These are phyloP conservation scores for Drosophila orena DNA, from an alignment of 1,140 invertebrate species.

Conservation along the genomic window DNA sequence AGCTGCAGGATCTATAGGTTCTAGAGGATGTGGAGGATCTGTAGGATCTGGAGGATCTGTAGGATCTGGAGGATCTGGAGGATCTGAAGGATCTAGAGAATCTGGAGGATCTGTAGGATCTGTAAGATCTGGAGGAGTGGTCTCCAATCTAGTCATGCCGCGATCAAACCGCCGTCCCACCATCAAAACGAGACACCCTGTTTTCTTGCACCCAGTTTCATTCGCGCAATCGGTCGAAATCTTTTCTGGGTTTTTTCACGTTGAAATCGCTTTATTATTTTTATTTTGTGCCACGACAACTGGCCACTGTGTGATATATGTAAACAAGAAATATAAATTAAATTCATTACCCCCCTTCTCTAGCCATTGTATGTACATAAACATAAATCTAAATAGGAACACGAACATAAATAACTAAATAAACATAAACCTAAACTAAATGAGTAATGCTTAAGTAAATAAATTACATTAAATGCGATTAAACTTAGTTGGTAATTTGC, in stretches of 20 bases:
- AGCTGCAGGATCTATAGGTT: too few species aligned
- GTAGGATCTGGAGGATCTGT: too few species aligned
- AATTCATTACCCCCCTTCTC: constrained; percentile 45
- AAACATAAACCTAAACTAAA: constrained; percentile 55
- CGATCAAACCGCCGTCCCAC: constrained; percentile 59
- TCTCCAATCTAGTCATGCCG: constrained; percentile 61
- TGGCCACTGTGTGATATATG: constrained; percentile 73
- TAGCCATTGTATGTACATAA: constrained; percentile 63
- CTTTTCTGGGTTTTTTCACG: constrained; percentile 32
- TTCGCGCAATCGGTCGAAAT: constrained; percentile 73
- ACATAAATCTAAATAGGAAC: constrained; percentile 38
- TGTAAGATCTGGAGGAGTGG: constrained; percentile 5
- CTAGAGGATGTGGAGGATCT: too few species aligned
- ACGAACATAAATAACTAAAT: constrained; percentile 28
- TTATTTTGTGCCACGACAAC: constrained; percentile 46
- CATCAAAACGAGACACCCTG: constrained; percentile 57
- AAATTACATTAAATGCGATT: constrained; percentile 62
- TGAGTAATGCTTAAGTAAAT: constrained; percentile 57
- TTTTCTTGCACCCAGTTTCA: constrained; percentile 48
- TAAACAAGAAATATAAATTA: constrained; percentile 69
- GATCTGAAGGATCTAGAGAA: not conserved
- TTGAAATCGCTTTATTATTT: constrained; percentile 41
- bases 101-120: not conserved
- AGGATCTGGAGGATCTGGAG: not conserved
- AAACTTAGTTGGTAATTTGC: constrained; percentile 61